Base-by-base conservation (phyloP, 2,113 vertebrate species). In the Salvelinus sp. region DNA sequence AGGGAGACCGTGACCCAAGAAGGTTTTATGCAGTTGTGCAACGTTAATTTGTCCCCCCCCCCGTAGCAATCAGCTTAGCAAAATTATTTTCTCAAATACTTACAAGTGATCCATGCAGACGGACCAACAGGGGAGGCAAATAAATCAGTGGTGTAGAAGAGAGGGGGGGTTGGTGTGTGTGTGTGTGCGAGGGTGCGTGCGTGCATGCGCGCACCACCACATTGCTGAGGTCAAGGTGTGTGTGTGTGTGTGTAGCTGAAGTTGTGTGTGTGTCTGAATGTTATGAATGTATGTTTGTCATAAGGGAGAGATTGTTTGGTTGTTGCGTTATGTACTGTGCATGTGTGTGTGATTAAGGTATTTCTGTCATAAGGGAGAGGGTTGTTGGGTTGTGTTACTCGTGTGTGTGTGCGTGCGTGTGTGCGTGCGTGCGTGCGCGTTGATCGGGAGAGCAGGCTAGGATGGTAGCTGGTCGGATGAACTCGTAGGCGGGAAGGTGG, bases 11-110 rank as follows among this genome's bases (percentile, higher is more conserved):
- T 85, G 83, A 90, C 83, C 85, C 77, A 80, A 87, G 84, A 88
- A 85, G 83, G 79, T 85, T 89, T 86, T 82, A 80, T 73, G 47
- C 78, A 78, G 82, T 88, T 89, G 86, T 86, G 86, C 88, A 85
- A 80, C 65, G 83, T 79, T 89, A 87, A 91, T 90, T 86, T 88
- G 67, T 81, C 80, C 4, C 27, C 72, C 73, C 38, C 38, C 25
- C 25, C 25, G 50, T 68, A 82, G 88, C 88, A 91, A 90, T 92
- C 89, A 91, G 90, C 87, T 91, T 87, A 89, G 90, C 2, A 7
- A 54, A 85, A 86, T 88, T 90, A 81, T 88, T 85, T 86, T 86
- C 87, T 89, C 77, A 85, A 88, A 89, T 87, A 85, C 83, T 81
- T 83, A 82, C 83, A 83, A 90, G 84, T 79, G 85, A 90, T 86